These are phyloP conservation scores for Microhierax caerulescens DNA, from an alignment of 2,797 vertebrate species.

Conservation along the genomic window DNA sequence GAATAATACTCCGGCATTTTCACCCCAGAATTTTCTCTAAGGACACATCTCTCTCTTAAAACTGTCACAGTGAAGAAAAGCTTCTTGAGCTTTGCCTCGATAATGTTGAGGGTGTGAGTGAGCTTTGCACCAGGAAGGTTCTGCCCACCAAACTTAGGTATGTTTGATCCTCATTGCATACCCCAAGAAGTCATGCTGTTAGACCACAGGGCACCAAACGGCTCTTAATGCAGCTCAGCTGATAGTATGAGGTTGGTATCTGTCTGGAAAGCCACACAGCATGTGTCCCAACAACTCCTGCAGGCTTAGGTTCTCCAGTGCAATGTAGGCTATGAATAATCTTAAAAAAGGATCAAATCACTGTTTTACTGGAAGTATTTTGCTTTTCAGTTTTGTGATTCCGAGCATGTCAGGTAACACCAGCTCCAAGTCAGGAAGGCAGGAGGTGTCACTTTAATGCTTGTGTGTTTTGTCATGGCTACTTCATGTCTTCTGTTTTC, in stretches of 20 bases:
- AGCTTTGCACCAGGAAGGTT: neutral
- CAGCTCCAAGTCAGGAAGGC: neutral
- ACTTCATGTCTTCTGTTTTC: slow-evolving; percentile 22
- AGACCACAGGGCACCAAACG: neutral
- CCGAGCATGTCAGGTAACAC: neutral
- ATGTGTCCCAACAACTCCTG: neutral
- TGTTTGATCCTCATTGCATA: neutral
- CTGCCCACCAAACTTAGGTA: neutral
- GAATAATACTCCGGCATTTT: neutral
- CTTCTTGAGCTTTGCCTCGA: neutral
- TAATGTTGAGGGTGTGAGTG: neutral
- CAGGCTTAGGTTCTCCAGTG: neutral
- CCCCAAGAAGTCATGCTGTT: neutral
- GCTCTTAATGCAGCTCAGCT: neutral
- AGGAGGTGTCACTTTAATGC: neutral
- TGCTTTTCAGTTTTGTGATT: neutral
- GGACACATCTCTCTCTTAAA: neutral
- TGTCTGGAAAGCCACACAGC: neutral
- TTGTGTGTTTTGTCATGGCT: slow-evolving; percentile 13
- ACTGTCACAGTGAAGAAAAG: neutral
- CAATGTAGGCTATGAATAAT: neutral
- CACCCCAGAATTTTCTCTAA: neutral
- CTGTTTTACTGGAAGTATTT: neutral
- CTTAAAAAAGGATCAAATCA: neutral
- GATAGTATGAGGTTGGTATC: neutral